phyloP scores from a whole-genome alignment of 2,113 vertebrate genomes.

The Heterotilapia buettikoferi region DNA sequence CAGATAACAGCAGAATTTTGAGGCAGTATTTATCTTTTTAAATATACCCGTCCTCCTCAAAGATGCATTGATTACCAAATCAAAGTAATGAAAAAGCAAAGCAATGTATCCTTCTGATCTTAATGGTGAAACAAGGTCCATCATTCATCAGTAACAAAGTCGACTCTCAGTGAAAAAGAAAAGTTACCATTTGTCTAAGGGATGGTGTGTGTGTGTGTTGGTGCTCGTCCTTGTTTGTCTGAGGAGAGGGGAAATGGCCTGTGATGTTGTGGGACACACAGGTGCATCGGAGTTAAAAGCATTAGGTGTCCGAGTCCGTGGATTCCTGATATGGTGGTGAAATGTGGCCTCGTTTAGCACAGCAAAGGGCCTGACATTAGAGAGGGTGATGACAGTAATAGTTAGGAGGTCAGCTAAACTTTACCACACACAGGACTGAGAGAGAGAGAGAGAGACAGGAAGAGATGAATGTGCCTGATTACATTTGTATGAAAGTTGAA shows the following conservation, averaged over 20 bases:
- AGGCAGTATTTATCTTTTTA: neutral
- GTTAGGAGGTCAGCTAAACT: constrained; percentile 28
- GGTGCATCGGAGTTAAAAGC: constrained; percentile 61
- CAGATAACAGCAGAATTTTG: neutral
- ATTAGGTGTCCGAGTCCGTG: neutral
- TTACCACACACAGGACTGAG: constrained; percentile 29
- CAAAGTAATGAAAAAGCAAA: neutral
- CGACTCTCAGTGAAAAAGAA: neutral
- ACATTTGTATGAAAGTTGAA: neutral
- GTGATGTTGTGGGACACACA: constrained; percentile 66
- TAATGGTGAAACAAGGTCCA: neutral
- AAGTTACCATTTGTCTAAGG: constrained; percentile 31
- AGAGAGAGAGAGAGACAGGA: neutral
- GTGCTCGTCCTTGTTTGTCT: constrained; percentile 39
- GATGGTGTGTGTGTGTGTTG: neutral
- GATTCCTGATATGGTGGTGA: constrained; percentile 50
- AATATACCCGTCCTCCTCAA: neutral
- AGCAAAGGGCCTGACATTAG: constrained; percentile 61
- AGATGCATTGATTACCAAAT: neutral
- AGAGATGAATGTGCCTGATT: neutral
- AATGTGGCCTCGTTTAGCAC: constrained; percentile 63
- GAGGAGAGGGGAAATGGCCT: constrained; percentile 50
- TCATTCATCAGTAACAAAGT: constrained; percentile 8
- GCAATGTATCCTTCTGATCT: neutral
- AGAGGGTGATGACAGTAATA: constrained; percentile 79